Evolutionary conservation across 2,797 vertebrate genomes (phyloP), one percentile per base, ranked within the genome.

Genomic region (Dermochelys coriacea): DNA sequence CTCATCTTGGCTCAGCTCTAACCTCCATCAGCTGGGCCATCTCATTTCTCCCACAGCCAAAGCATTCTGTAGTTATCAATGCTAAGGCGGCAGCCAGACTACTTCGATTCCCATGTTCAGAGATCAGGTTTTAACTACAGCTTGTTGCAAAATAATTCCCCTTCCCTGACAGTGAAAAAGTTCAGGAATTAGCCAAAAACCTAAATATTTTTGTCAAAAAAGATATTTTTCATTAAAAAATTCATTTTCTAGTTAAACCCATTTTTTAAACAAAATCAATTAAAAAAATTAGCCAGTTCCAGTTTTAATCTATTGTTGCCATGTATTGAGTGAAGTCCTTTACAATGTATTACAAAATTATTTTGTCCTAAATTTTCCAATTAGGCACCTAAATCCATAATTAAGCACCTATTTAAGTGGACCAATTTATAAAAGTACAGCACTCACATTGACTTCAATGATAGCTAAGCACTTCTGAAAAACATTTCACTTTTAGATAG

Each of bases 11-110:
- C 97, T 96, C 94, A 95, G 95, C 4, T 92, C 50, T 90, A 85
- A 92, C 94, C 94, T 96, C 95, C 31, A 95, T 97, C 97, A 97
- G 93, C 92, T 96, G 96, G 93, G 80, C 97, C 94, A 96, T 95
- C 97, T 96, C 93, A 82, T 96, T 93, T 95, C 79, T 92, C 95
- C 92, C 92, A 77, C 91, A 96, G 96, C 94, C 96, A 95, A 96
- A 88, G 88, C 92, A 93, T 94, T 90, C 93, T 97, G 94, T 88
- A 3, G 57, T 50, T 95, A 85, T 82, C 86, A 91, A 84, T 87
- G 61, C 4, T 2, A 93, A 89, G 92, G 95, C 89, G 94, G 94
- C 92, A 92, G 96, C 93, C 96, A 97, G 79, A 86, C 85, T 31
- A 77, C 25, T 31, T 77, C 2, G 3, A 49, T 6, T 77, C 25